Conservation (phyloP, 2,797 vertebrate genomes). For the Bryconaethiops microstoma region DNA sequence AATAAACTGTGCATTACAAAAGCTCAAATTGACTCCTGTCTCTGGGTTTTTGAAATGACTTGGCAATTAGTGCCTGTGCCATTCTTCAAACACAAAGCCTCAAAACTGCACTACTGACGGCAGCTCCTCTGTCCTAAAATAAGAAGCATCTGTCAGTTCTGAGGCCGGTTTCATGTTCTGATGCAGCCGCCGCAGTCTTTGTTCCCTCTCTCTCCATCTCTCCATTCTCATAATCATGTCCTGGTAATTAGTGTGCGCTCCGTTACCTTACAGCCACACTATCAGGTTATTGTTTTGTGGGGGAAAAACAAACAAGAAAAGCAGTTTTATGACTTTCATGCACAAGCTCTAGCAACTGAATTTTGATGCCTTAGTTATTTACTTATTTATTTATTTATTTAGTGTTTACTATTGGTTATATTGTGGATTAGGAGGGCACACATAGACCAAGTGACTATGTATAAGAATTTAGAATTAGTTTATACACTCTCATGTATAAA, state of each 20-base stretch:
- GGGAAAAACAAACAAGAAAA: conserved; percentile 47
- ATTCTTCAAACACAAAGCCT: conserved; percentile 77
- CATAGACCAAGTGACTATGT: not conserved
- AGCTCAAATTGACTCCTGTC: conserved; percentile 77
- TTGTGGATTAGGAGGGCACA: conserved; percentile 15
- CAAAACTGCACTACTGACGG: conserved; percentile 80
- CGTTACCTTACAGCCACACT: conserved; percentile 75
- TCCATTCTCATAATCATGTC: conserved; percentile 78
- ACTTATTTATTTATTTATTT: not conserved
- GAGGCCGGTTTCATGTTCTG: conserved; percentile 82
- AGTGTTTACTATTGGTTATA: not conserved
- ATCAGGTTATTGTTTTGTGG: conserved; percentile 61
- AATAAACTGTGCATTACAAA: conserved; percentile 69
- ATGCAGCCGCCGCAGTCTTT: conserved; percentile 77
- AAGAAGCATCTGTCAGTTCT: conserved; percentile 85
- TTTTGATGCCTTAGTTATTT: conserved; percentile 22
- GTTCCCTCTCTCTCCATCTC: conserved; percentile 76
- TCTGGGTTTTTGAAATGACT: conserved; percentile 74
- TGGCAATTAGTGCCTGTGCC: conserved; percentile 80
- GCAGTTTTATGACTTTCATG: conserved; percentile 39
- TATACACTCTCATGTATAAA: not conserved
- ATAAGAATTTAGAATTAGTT: not conserved
- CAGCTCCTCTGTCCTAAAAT: conserved; percentile 77
- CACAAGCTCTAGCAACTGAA: conserved; percentile 25
- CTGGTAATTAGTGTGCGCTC: conserved; percentile 80